Evolutionary conservation across 2,113 vertebrate genomes (phyloP).

Genomic region (Ardeotis arabs): DNA sequence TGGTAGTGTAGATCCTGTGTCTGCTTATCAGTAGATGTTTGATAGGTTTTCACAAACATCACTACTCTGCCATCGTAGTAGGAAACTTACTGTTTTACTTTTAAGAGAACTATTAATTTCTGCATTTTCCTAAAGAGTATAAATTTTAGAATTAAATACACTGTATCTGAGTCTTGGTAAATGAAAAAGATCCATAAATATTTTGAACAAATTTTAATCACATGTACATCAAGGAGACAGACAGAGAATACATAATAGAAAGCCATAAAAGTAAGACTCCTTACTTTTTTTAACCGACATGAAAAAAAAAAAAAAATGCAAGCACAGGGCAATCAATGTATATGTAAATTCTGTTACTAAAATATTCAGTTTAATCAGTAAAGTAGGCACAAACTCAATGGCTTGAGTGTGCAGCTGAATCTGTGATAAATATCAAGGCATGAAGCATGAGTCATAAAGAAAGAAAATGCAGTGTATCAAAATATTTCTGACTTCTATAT

Average conservation of each 20-base stretch:
- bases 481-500: constrained; percentile 50
- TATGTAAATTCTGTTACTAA: constrained; percentile 74
- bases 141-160: neutral
- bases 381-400: constrained; percentile 51
- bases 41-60: neutral
- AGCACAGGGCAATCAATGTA: constrained; percentile 53
- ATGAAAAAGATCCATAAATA: neutral
- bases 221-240: neutral
- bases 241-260: neutral
- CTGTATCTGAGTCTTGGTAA: neutral
- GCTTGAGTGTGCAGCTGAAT: constrained; percentile 38
- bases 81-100: neutral
- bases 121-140: neutral
- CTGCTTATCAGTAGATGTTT: neutral
- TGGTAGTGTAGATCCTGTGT: neutral
- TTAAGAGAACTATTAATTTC: neutral
- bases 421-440: constrained; percentile 55
- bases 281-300: neutral
- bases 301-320: neutral
- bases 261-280: neutral
- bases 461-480: constrained; percentile 47
- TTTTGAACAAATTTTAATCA: neutral
- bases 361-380: constrained; percentile 75
- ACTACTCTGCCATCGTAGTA: neutral
- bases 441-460: constrained; percentile 64